These are phyloP conservation scores for Phainopepla nitens DNA, from an alignment of 2,113 vertebrate species.

Conservation along the genomic window DNA sequence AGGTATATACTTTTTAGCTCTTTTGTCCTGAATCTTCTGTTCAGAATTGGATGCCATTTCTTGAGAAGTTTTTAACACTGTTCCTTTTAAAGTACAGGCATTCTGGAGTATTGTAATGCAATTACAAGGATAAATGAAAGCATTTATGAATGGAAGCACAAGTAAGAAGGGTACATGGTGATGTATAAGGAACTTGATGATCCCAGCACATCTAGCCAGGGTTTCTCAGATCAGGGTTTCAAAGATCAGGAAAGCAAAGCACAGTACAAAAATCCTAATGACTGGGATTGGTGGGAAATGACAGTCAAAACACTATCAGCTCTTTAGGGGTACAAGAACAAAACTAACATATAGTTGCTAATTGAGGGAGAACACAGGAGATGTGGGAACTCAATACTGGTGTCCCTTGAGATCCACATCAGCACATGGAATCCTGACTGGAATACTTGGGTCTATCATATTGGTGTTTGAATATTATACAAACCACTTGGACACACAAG, in stretches of 20 bases:
- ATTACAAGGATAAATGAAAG: not conserved
- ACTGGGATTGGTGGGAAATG: not conserved
- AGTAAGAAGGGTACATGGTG: not conserved
- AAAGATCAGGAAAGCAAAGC: not conserved
- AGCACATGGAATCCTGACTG: not conserved
- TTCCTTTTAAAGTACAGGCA: not conserved
- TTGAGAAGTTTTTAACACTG: not conserved
- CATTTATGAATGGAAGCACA: not conserved
- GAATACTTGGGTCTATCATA: not conserved
- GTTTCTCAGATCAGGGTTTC: not conserved
- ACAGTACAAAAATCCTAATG: not conserved
- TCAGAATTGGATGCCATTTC: not conserved
- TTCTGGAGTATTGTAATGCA: not conserved
- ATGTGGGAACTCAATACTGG: not conserved
- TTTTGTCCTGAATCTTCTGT: not conserved
- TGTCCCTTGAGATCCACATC: not conserved
- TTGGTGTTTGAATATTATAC: not conserved
- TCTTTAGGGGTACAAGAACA: not conserved
- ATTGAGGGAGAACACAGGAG: accelerated
- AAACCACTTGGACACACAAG: not conserved
- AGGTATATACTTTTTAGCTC: not conserved
- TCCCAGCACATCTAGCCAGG: not conserved
- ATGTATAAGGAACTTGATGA: not conserved
- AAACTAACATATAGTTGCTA: not conserved
- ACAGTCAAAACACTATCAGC: not conserved